Evolutionary conservation across 1,140 invertebrate species (phyloP), one percentile per base, ranked within the genome.

Genomic region (Drosophila micromelanica): DNA sequence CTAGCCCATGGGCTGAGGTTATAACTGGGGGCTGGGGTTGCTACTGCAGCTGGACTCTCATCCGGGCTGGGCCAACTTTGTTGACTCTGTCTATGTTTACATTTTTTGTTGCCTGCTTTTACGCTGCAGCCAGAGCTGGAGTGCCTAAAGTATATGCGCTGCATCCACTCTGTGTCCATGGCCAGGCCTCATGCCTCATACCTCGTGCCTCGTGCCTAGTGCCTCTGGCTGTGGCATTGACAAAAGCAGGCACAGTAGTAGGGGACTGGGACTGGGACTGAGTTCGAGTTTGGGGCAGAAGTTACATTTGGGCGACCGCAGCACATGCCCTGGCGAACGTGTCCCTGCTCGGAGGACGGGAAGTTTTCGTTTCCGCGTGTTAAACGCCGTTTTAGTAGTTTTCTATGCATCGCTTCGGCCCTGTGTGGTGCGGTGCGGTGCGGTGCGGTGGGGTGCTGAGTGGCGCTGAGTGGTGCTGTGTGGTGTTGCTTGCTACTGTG

Each of bases 1-100:
- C 7, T 23, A 2, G 27, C 7, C 7, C 17, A 13, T 17, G 40
- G 40, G 23, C 11, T 13, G 17, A 4, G 35, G 11, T 23, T 17
- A 5, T 13, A 51, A 9, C 38, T n/a, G 1, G 40, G 3, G 23
- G 8, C 13, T 20, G 45, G 37, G 56, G 59, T 6, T 27, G 27
- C 5, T 5, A 5, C 27, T 27, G 27, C 27, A 27, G 5, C 55
- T 30, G 46, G n/a, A 43, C 38, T 40, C 38, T 35, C 32, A 35
- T 35, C 32, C 32, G 32, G 32, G 38, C 56, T 62, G 20, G 54
- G 46, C 45, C 68, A 80, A 81, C 75, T 81, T 72, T 86, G 82
- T 87, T 86, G 81, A 86, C 71, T 81, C 63, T 87, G 80, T 85
- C 80, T 75, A 72, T 80, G 81, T 86, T 86, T 74, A 64, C 57